These are phyloP conservation scores for Scomber colias DNA, from an alignment of 2,113 vertebrate species.

Conservation along the genomic window DNA sequence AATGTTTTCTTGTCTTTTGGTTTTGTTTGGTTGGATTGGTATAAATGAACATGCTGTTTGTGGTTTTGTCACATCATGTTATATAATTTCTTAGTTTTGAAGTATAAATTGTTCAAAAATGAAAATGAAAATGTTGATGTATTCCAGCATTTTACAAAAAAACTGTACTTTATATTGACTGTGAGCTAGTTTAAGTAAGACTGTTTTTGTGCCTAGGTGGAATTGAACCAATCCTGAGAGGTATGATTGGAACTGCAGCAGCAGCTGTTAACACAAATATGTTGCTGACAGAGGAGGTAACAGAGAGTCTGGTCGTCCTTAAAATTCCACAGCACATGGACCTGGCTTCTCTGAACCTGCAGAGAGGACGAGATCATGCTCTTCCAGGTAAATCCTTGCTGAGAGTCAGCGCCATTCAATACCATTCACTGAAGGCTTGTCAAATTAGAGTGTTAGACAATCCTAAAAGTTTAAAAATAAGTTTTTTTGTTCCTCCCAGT, in stretches of 20 bases:
- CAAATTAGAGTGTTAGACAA: neutral
- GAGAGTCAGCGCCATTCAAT: neutral
- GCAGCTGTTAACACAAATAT: slow-evolving; percentile 80
- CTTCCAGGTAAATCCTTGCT: slow-evolving; percentile 88
- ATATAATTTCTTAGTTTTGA: too few relatives aligned
- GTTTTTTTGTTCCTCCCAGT: neutral
- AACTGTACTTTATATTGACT: neutral
- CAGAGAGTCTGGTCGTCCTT: slow-evolving; percentile 87
- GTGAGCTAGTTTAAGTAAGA: neutral
- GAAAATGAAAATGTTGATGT: neutral
- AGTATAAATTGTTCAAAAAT: too few relatives aligned
- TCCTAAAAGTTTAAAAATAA: neutral
- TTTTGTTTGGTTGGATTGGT: too few relatives aligned
- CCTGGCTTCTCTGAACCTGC: slow-evolving; percentile 93
- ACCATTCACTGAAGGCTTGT: neutral
- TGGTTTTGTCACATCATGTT: too few relatives aligned
- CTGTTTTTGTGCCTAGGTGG: slow-evolving; percentile 86
- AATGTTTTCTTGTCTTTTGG: too few relatives aligned
- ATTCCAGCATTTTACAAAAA: neutral
- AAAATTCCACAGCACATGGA: slow-evolving; percentile 86
- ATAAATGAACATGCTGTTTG: too few relatives aligned
- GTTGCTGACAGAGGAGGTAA: slow-evolving; percentile 91
- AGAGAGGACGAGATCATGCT: slow-evolving; percentile 94
- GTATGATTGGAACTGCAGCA: slow-evolving; percentile 88
- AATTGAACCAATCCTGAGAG: slow-evolving; percentile 92